Evolutionary conservation across 1,140 invertebrate genomes (phyloP).

Genomic region (Achatina immaculata): DNA sequence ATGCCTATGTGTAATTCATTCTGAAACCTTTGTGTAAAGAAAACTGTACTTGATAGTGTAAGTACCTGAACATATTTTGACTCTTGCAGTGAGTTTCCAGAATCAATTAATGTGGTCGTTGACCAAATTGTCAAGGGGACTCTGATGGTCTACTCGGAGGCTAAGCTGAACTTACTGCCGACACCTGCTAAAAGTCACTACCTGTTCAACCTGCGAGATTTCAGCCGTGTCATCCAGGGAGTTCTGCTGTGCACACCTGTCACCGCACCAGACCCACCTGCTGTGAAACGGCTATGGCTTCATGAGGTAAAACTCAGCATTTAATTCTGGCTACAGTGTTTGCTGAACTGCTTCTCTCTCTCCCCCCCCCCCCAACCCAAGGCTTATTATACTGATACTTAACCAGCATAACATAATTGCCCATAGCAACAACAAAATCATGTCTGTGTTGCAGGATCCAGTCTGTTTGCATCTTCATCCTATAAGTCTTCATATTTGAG

Average conservation of each 20-base stretch:
- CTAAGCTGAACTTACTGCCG: conserved; percentile 85
- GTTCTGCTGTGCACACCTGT: conserved; percentile 92
- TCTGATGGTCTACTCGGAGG: conserved; percentile 87
- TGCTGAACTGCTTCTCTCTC: too few species aligned
- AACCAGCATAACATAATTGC: too few species aligned
- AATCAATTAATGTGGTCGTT: conserved; percentile 93
- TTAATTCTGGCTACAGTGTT: background rate
- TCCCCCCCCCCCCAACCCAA: too few species aligned
- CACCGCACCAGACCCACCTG: conserved; percentile 85
- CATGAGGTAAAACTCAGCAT: conserved; percentile 80
- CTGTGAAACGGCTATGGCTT: conserved; percentile 93
- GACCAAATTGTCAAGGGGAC: conserved; percentile 90
- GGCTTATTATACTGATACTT: too few species aligned
- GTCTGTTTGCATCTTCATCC: too few species aligned
- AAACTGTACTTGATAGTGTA: too few species aligned
- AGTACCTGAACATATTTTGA: too few species aligned
- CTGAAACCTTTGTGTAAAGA: too few species aligned
- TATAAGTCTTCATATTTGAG: too few species aligned
- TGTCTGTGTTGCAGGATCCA: too few species aligned
- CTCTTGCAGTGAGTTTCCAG: conserved; percentile 93
- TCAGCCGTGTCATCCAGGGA: conserved; percentile 89
- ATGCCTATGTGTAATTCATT: too few species aligned
- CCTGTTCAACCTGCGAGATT: conserved; percentile 93
- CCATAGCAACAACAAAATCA: too few species aligned
- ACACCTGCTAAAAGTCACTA: conserved; percentile 94